These are phyloP conservation scores for Dicaeum eximium DNA, from an alignment of 2,113 vertebrate genomes.

Conservation along the genomic window DNA sequence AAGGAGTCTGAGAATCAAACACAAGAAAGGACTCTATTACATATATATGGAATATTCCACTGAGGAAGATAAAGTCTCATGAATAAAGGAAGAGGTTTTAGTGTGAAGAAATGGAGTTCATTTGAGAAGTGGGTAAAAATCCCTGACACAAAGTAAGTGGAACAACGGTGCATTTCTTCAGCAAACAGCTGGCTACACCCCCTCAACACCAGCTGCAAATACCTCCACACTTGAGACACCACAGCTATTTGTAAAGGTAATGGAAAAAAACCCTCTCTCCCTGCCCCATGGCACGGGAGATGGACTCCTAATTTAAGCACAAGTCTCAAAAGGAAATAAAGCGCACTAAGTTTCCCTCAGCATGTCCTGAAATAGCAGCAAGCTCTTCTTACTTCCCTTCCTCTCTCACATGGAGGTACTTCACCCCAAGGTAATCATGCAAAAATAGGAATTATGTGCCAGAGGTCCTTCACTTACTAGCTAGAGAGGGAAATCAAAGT, in stretches of 20 bases:
- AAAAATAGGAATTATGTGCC: neutral
- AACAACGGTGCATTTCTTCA: neutral
- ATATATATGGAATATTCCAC: neutral
- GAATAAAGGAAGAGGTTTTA: neutral
- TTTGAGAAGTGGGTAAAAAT: neutral
- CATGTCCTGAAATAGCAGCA: neutral
- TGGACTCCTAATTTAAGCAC: neutral
- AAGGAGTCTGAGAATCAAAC: neutral
- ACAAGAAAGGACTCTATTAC: neutral
- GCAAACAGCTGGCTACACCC: neutral
- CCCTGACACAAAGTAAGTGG: neutral
- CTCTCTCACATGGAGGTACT: neutral
- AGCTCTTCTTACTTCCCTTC: neutral
- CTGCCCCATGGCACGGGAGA: neutral
- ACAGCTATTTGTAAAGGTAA: neutral
- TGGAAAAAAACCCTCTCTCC: neutral
- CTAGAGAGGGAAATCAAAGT: neutral
- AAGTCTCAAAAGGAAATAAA: constrained; percentile 17
- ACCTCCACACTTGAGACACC: neutral
- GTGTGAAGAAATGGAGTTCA: neutral
- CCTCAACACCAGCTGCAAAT: neutral
- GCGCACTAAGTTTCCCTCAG: neutral
- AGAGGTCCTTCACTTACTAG: neutral
- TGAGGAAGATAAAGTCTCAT: neutral
- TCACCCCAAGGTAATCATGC: neutral